phyloP scores from a whole-genome alignment of 2,113 vertebrate species.

The Neofelis nebulosa region DNA sequence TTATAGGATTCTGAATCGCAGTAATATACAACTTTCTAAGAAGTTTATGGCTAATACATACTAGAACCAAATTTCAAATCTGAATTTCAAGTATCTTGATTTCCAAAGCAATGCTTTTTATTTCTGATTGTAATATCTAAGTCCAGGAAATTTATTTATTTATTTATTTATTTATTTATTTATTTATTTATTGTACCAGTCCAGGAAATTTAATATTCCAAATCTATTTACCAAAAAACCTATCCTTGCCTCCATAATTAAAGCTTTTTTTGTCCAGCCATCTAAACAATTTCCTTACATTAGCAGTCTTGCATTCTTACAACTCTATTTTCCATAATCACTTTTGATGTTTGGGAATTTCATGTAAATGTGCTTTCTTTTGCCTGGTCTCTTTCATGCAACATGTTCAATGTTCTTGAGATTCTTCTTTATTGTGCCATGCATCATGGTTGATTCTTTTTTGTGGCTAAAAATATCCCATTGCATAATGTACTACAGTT shows the following conservation, averaged over 20 bases:
- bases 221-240: not conserved
- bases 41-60: not conserved
- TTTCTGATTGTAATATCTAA: not conserved
- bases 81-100: not conserved
- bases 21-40: not conserved
- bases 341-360: not conserved
- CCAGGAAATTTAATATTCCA: not conserved
- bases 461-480: not conserved
- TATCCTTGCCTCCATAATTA: not conserved
- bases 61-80: not conserved
- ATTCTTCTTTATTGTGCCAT: not conserved
- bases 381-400: not conserved
- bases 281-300: not conserved
- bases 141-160: not conserved
- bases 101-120: not conserved
- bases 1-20: not conserved
- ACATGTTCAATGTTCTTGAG: not conserved
- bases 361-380: not conserved
- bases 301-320: not conserved
- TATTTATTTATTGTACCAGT: not conserved
- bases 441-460: not conserved
- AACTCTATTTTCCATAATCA: not conserved
- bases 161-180: not conserved
- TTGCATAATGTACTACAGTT: not conserved
- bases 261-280: not conserved